Percentiles rank a stretch among this genome's conserved stretches.
Conservation (phyloP, 2,113 vertebrate species). For the Pelobates fuscus region DNA sequence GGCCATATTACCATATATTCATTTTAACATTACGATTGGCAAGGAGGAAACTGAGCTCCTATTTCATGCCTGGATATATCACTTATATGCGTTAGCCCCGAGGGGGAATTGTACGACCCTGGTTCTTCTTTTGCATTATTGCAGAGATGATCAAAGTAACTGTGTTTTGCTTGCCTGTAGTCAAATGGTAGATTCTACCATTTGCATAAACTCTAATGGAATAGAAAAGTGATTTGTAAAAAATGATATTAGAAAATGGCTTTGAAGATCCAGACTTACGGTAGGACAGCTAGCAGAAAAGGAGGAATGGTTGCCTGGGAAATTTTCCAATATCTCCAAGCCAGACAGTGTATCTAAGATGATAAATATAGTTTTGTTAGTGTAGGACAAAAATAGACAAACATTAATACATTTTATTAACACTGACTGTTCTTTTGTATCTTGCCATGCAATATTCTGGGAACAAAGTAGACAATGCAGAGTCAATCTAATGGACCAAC, state of each 20-base stretch:
- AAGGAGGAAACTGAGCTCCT: too few species aligned
- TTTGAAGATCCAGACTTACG: slow-evolving; percentile 67
- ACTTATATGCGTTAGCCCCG: neutral
- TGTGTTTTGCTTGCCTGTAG: slow-evolving; percentile 6
- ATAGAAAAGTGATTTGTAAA: neutral
- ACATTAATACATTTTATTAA: too few species aligned
- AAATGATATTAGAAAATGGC: neutral
- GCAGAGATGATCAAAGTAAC: slow-evolving; percentile 24
- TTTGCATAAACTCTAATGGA: slow-evolving; percentile 13
- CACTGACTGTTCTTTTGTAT: too few species aligned
- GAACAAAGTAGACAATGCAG: too few species aligned
- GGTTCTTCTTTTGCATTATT: slow-evolving; percentile 1
- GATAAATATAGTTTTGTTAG: too few species aligned
- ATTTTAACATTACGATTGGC: too few species aligned
- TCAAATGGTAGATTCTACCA: neutral
- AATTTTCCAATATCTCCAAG: slow-evolving; percentile 75
- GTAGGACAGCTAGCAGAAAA: slow-evolving; percentile 68
- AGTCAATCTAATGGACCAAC: too few species aligned
- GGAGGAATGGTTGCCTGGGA: slow-evolving; percentile 64
- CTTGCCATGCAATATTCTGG: too few species aligned
- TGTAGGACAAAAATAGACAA: too few species aligned
- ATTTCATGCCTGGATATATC: too few species aligned
- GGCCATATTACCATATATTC: too few species aligned
- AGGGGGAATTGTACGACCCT: neutral
- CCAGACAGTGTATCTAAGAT: slow-evolving; percentile 76